phyloP scores from a whole-genome alignment of 2,113 vertebrate species.

The Regulus satrapa region DNA sequence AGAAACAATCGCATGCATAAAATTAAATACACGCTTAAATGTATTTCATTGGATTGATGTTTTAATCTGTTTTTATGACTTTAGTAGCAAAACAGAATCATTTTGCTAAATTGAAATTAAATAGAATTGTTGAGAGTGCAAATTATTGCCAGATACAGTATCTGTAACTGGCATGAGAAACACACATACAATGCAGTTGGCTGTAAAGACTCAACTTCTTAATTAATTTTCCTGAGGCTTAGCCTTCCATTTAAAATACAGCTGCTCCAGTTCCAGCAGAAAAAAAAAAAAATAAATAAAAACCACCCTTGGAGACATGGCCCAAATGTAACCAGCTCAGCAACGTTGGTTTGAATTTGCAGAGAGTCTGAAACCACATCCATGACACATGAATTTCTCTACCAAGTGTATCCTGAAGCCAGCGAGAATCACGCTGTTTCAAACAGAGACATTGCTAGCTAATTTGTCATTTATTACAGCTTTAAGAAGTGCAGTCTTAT shows the following conservation, averaged over 20 bases:
- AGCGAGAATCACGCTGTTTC: neutral
- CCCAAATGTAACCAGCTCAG: neutral
- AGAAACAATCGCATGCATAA: neutral
- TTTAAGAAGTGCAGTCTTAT: neutral
- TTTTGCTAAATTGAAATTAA: slow-evolving; percentile 50
- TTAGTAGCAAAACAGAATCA: slow-evolving; percentile 41
- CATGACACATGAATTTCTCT: neutral
- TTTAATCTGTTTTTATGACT: slow-evolving; percentile 52
- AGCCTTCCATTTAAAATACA: slow-evolving; percentile 52
- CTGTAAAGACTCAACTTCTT: slow-evolving; percentile 39
- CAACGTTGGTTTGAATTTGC: neutral
- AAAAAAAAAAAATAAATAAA: neutral
- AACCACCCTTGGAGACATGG: neutral
- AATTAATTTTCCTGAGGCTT: slow-evolving; percentile 57
- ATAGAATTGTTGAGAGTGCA: slow-evolving; percentile 40
- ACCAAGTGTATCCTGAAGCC: neutral
- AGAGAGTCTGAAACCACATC: slow-evolving; percentile 21
- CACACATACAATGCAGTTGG: slow-evolving; percentile 30
- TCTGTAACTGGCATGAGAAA: slow-evolving; percentile 10
- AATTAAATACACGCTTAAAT: slow-evolving; percentile 32
- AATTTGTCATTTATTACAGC: neutral
- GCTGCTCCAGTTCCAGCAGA: slow-evolving; percentile 6
- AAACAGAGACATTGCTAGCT: neutral
- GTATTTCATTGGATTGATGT: slow-evolving; percentile 15
- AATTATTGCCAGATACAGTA: slow-evolving; percentile 57